Evolutionary conservation across 2,113 vertebrate genomes (phyloP).

Genomic region (Zosterops hypoxanthus): DNA sequence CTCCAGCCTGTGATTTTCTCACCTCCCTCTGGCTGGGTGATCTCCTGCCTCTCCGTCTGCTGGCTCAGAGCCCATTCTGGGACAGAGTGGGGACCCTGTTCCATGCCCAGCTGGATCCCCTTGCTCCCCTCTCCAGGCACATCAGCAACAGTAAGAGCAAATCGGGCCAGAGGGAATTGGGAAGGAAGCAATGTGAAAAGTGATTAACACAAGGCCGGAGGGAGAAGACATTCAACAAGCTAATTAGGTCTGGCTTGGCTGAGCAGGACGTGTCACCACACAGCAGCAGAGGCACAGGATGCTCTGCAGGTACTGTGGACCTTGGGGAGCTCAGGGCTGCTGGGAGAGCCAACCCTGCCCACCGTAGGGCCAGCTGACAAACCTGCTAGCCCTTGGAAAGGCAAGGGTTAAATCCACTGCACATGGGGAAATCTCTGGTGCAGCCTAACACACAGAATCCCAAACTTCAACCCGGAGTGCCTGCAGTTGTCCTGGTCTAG

Average conservation of each 20-base stretch:
- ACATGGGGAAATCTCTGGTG: background rate
- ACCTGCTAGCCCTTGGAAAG: background rate
- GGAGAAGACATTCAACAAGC: constrained; percentile 49
- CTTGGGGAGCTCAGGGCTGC: background rate
- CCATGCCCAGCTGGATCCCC: background rate
- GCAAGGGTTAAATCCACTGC: background rate
- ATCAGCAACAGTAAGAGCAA: background rate
- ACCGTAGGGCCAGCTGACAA: background rate
- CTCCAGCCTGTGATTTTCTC: background rate
- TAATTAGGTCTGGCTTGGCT: constrained; percentile 54
- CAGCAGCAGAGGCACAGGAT: background rate
- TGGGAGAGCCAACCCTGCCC: background rate
- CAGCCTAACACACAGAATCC: background rate
- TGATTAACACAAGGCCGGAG: constrained; percentile 53
- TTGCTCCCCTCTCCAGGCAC: background rate
- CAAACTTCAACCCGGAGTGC: background rate
- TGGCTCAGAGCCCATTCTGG: background rate
- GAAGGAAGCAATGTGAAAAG: constrained; percentile 39
- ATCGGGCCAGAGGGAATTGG: constrained; percentile 5
- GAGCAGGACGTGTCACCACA: background rate
- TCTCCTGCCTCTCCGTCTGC: fast-evolving
- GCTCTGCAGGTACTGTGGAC: background rate
- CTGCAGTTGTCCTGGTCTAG: background rate
- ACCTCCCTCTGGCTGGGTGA: background rate
- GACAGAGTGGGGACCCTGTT: background rate